A percentile compares a stretch with the other conserved stretches of the same genome.
phyloP scores from a whole-genome alignment of 2,797 vertebrate species.

The Falco peregrinus region DNA sequence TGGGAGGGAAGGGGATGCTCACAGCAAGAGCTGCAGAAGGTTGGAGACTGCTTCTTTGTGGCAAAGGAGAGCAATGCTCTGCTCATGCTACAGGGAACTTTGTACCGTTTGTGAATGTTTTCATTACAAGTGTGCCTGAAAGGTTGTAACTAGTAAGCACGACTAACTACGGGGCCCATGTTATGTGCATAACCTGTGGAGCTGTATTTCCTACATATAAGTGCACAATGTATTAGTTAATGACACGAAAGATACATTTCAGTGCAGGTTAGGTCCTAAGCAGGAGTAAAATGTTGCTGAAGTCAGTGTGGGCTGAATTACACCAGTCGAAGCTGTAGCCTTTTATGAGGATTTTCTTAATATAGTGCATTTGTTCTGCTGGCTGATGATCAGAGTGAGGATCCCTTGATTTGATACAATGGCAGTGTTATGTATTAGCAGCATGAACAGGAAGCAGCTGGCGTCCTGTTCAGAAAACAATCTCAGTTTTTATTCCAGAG shows the following conservation, averaged over 20 bases:
- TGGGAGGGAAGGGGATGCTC: not conserved
- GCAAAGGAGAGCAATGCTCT: not conserved
- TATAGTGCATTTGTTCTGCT: constrained; percentile 52
- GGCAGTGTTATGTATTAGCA: constrained; percentile 53
- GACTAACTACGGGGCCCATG: not conserved
- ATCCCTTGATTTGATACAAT: constrained; percentile 61
- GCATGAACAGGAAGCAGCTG: constrained; percentile 66
- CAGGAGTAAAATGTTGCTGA: constrained; percentile 7
- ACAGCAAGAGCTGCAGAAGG: not conserved
- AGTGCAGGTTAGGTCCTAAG: not conserved
- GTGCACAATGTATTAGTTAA: not conserved
- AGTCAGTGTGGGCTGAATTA: constrained; percentile 22
- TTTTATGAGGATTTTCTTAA: constrained; percentile 53
- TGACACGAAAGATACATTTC: not conserved
- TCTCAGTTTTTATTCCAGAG: constrained; percentile 50
- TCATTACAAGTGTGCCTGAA: not conserved
- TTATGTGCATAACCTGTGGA: not conserved
- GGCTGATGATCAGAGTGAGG: constrained; percentile 59
- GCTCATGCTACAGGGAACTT: not conserved
- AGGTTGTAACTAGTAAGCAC: not conserved
- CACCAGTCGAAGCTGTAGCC: not conserved
- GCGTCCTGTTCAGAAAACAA: constrained; percentile 55
- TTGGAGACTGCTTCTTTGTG: not conserved
- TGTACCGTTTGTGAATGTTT: not conserved
- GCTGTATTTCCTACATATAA: not conserved